These are phyloP conservation scores for Lepidurus couesii DNA, from an alignment of 1,140 invertebrate genomes.

Conservation along the genomic window DNA sequence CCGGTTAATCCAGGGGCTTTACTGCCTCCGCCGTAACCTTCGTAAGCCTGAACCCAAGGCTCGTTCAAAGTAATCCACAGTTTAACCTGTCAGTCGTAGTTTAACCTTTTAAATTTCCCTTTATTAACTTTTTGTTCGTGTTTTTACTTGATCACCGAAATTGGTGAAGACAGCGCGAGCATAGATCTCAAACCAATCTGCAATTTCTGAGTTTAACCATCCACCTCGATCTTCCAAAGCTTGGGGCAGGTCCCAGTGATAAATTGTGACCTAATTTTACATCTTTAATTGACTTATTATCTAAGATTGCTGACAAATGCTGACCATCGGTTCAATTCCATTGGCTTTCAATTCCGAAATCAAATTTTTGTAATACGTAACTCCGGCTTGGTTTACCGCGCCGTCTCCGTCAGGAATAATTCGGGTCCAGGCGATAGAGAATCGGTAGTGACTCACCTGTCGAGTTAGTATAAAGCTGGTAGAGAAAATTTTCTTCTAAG, in stretches of 20 bases:
- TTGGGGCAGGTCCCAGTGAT: conserved; percentile 39
- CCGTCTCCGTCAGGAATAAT: conserved; percentile 41
- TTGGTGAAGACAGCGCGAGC: conserved; percentile 52
- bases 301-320: not conserved
- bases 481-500: not conserved
- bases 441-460: conserved; percentile 36
- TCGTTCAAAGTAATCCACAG: conserved; percentile 68
- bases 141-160: conserved; percentile 50
- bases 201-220: conserved; percentile 36
- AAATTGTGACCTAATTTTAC: conserved; percentile 33
- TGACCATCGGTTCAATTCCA: conserved; percentile 37
- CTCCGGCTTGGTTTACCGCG: conserved; percentile 40
- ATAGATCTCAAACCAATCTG: conserved; percentile 48
- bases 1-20: conserved; percentile 29
- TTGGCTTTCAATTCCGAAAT: conserved; percentile 38
- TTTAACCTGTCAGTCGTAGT: conserved; percentile 43
- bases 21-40: conserved; percentile 52
- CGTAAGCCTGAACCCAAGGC: conserved; percentile 58
- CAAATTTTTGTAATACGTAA: conserved; percentile 43
- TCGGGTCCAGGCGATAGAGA: conserved; percentile 43
- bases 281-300: not conserved
- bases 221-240: conserved; percentile 38
- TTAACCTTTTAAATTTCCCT: not conserved
- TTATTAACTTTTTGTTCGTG: not conserved
- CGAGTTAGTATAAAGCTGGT: conserved; percentile 17